phyloP scores from a whole-genome alignment of 2,113 vertebrate genomes.

The Calyptomena viridis region DNA sequence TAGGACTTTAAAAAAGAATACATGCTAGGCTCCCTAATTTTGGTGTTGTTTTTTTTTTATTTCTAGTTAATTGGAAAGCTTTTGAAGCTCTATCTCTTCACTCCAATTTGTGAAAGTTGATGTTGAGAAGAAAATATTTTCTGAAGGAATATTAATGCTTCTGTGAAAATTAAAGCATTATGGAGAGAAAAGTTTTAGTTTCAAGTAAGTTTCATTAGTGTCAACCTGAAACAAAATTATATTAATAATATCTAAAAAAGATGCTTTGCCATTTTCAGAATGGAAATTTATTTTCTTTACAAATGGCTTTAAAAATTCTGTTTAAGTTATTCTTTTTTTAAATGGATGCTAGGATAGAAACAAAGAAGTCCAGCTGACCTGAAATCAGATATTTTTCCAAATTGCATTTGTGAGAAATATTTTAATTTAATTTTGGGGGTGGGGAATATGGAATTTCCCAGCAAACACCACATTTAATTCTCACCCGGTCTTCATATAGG shows the following conservation, averaged over 20 bases:
- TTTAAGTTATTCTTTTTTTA: background rate
- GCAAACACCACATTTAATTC: background rate
- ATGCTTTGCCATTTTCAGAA: background rate
- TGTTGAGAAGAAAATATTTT: background rate
- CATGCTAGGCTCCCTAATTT: background rate
- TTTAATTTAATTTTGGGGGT: background rate
- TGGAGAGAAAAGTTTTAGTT: background rate
- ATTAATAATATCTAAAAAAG: background rate
- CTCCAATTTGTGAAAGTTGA: background rate
- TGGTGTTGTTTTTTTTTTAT: background rate
- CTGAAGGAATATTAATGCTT: background rate
- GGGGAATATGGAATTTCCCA: background rate
- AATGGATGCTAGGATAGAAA: background rate
- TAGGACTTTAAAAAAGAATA: background rate
- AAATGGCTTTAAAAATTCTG: background rate
- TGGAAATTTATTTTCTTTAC: background rate
- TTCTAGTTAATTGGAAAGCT: background rate
- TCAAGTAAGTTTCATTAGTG: background rate
- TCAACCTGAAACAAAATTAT: background rate
- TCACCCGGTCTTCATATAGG: background rate
- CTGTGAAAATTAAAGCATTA: background rate
- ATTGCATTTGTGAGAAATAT: background rate
- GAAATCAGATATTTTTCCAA: background rate
- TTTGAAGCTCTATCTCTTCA: background rate
- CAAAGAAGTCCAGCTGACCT: background rate